phyloP scores from a whole-genome alignment of 2,888 invertebrate genomes.

The Myopa tessellatipennis region DNA sequence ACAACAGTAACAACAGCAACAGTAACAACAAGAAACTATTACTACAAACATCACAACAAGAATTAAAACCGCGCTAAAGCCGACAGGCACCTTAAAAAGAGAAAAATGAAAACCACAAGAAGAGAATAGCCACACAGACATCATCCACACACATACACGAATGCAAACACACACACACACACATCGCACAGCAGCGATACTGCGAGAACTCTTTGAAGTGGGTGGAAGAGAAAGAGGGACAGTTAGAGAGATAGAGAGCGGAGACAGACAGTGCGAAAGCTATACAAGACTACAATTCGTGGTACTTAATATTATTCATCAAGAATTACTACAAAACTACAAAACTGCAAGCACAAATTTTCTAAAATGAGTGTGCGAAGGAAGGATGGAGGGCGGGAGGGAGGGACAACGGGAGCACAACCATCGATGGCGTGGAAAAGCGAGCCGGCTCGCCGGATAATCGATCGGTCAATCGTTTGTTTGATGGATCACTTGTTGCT shows the following conservation, averaged over 20 bases:
- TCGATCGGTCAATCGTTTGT: background rate
- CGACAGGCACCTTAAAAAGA: slow-evolving; percentile 28
- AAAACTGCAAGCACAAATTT: slow-evolving; percentile 30
- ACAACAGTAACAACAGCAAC: slow-evolving; percentile 52
- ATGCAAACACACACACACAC: slow-evolving; percentile 46
- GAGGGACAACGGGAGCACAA: background rate
- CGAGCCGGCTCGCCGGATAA: background rate
- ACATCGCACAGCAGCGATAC: slow-evolving; percentile 19
- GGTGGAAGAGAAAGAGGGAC: slow-evolving; percentile 26
- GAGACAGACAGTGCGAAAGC: slow-evolving; percentile 20
- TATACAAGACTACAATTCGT: background rate
- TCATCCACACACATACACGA: slow-evolving; percentile 39
- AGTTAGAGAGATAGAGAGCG: slow-evolving; percentile 32
- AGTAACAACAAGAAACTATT: slow-evolving; percentile 49
- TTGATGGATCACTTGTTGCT: background rate
- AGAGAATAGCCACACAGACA: slow-evolving; percentile 42
- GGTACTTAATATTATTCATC: too few relatives aligned
- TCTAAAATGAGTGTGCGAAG: background rate
- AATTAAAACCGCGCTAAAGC: slow-evolving; percentile 33
- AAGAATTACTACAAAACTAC: slow-evolving; percentile 7
- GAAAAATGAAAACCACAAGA: slow-evolving; percentile 19
- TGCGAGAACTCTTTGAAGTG: slow-evolving; percentile 43
- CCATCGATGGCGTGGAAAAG: background rate
- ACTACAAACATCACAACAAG: slow-evolving; percentile 38
- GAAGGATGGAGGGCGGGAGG: background rate